phyloP scores from a whole-genome alignment of 2,888 invertebrate species.

The Synanthedon tipuliformis region DNA sequence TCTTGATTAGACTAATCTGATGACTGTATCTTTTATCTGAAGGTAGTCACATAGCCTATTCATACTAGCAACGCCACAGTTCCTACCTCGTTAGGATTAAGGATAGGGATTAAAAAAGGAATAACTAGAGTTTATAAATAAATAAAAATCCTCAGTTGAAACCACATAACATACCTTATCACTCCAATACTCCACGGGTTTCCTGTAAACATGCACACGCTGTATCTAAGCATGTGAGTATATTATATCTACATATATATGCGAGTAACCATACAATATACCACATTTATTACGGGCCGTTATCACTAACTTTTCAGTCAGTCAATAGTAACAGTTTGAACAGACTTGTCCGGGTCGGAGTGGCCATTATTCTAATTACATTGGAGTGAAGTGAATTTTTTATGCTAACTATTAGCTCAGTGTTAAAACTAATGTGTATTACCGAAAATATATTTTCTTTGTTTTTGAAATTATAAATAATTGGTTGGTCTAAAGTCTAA shows the following conservation, averaged over 20 bases:
- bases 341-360: constrained; percentile 5
- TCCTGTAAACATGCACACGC: constrained; percentile 18
- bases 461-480: neutral
- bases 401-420: neutral
- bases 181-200: constrained; percentile 27
- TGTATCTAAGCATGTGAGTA: too few relatives aligned
- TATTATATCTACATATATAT: constrained; percentile 15
- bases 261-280: constrained; percentile 7
- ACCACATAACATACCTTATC: neutral
- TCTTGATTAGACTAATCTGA: too few relatives aligned
- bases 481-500: neutral
- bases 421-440: neutral
- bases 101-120: too few relatives aligned
- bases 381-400: neutral
- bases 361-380: constrained; percentile 13
- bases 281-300: constrained; percentile 33
- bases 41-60: too few relatives aligned
- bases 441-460: too few relatives aligned
- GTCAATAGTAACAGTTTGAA: constrained; percentile 39
- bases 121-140: too few relatives aligned
- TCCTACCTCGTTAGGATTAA: too few relatives aligned
- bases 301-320: constrained; percentile 38
- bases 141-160: neutral
- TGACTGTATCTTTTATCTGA: too few relatives aligned
- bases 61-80: too few relatives aligned